A percentile compares a stretch with the other conserved stretches of the same genome.
These are phyloP conservation scores for Cheilinus undulatus DNA, from an alignment of 2,113 vertebrate genomes.

Conservation along the genomic window DNA sequence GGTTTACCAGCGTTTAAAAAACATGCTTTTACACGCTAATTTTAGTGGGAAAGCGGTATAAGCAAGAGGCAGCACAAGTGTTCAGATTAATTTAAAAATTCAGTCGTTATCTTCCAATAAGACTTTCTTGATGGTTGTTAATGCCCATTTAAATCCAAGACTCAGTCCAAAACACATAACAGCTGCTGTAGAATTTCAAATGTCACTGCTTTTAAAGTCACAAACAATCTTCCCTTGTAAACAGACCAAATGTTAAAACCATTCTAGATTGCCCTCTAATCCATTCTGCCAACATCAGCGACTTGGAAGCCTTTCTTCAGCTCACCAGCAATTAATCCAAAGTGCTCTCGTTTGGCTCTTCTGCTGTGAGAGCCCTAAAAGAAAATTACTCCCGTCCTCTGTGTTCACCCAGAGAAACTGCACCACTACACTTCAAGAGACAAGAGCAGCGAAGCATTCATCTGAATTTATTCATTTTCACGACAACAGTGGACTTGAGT, in stretches of 20 bases:
- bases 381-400: constrained; percentile 40
- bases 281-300: constrained; percentile 33
- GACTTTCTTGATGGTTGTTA: not conserved
- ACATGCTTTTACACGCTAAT: no score
- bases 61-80: no score
- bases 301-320: constrained; percentile 30
- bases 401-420: constrained; percentile 3
- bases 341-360: constrained; percentile 39
- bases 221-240: not conserved
- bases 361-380: constrained; percentile 40
- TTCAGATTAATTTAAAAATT: no score
- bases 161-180: not conserved
- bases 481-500: not conserved
- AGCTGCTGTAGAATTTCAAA: not conserved
- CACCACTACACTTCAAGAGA: not conserved
- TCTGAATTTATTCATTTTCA: constrained; percentile 1
- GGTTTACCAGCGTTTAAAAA: no score
- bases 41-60: no score
- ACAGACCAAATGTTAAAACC: not conserved
- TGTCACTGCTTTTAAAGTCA: not conserved
- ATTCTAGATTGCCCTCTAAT: constrained; percentile 9
- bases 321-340: constrained; percentile 41
- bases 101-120: no score
- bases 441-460: not conserved
- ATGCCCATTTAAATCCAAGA: no score